A percentile compares a stretch with the other conserved stretches of the same genome.
Evolutionary conservation across 2,888 invertebrate genomes (phyloP).

Genomic region (Aphidius colemani): DNA sequence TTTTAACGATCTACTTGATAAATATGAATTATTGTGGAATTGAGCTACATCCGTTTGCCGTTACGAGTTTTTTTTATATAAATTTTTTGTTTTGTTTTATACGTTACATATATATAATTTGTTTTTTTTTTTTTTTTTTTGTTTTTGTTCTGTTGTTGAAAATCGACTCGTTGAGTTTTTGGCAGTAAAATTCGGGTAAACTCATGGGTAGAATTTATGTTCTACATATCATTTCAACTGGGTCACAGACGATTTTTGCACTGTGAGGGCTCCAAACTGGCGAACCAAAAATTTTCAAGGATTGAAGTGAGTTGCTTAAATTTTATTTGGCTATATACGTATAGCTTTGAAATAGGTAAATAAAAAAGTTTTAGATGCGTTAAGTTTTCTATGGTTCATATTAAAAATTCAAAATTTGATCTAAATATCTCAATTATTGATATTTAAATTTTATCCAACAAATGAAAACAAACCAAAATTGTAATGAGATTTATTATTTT

Average conservation of each 20-base stretch:
- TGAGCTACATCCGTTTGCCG: constrained; percentile 6
- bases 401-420: too few relatives aligned
- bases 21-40: constrained; percentile 1
- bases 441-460: too few relatives aligned
- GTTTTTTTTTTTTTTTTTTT: not conserved
- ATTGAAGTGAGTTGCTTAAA: not conserved
- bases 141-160: not conserved
- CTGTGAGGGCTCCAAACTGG: constrained; percentile 6
- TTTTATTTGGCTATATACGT: not conserved
- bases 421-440: too few relatives aligned
- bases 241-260: constrained; percentile 3
- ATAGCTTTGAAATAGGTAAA: not conserved
- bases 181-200: constrained; percentile 3
- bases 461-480: too few relatives aligned
- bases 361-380: too few relatives aligned
- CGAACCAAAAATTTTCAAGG: not conserved
- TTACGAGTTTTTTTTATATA: too few relatives aligned
- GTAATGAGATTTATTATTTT: too few relatives aligned
- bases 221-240: not conserved
- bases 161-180: constrained; percentile 18
- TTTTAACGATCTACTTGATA: too few relatives aligned
- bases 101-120: not conserved
- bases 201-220: constrained; percentile 2
- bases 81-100: too few relatives aligned
- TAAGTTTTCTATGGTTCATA: too few relatives aligned